phyloP scores from a whole-genome alignment of 2,888 invertebrate genomes.

The Troglohyphantes excavatus region DNA sequence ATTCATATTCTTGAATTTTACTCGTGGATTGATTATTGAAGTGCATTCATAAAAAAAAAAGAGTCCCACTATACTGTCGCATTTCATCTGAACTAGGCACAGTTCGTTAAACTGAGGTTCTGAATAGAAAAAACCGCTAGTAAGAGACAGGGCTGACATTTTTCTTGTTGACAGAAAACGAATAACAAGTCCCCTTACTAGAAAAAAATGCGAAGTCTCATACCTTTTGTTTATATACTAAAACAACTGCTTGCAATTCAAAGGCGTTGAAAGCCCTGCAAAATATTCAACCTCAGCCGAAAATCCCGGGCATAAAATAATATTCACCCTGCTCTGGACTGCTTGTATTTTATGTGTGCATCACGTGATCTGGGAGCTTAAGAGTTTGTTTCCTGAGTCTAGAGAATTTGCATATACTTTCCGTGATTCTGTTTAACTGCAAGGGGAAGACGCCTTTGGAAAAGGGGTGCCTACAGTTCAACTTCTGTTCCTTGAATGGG shows the following conservation, averaged over 20 bases:
- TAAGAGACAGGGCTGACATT: not conserved
- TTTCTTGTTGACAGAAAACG: not conserved
- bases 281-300: constrained; percentile 46
- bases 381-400: constrained; percentile 60
- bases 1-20: too few species aligned
- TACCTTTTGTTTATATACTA: constrained; percentile 52
- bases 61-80: not conserved
- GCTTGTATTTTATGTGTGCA: constrained; percentile 60
- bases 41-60: not conserved
- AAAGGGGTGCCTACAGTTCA: not conserved
- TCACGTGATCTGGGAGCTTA: constrained; percentile 62
- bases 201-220: constrained; percentile 8
- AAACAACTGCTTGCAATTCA: constrained; percentile 60
- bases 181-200: not conserved
- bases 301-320: constrained; percentile 63
- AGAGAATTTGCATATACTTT: constrained; percentile 60
- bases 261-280: constrained; percentile 38
- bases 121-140: not conserved
- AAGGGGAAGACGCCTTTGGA: not conserved
- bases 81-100: not conserved
- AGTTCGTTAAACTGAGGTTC: not conserved
- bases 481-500: not conserved
- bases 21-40: too few species aligned
- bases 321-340: constrained; percentile 49
- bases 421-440: constrained; percentile 58